Base-by-base conservation (phyloP, 2,113 vertebrate genomes). In the Dasyurus viverrinus region DNA sequence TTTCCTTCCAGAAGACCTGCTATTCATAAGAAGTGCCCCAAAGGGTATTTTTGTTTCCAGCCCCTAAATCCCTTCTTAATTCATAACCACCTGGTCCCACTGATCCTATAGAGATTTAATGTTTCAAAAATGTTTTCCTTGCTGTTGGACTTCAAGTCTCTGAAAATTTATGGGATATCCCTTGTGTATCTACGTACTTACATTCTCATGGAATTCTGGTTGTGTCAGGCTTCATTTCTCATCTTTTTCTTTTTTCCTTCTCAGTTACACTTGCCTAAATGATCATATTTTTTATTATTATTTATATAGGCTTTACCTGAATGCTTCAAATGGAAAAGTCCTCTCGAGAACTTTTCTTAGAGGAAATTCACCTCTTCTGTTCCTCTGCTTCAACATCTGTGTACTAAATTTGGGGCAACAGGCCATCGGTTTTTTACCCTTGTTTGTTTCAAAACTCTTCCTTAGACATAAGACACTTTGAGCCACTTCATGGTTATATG, bases 21-120 rank as follows among this genome's bases (percentile, higher is more conserved):
- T 42, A n/a, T 84, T 42, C 68, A n/a, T 23, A 19, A 42, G 16
- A 23, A 42, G 36, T 22, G 16, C 22, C 2, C 36, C 16, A 84
- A 84, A 22, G 7, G 2, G 0, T 84, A 6, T 84, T 19, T 84
- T 84, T 84, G n/a, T 84, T 84, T 84, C 60, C 36, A 42, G n/a
- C n/a, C n/a, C 22, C n/a, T 8, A 84, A 84, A 36, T 42, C n/a
- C 27, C 68, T 22, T 50, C 93, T 68, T 53, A 90, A 11, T 91
- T 93, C 57, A 52, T 95, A 89, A 91, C 91, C 93, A 97, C 96
- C 95, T 97, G 89, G 94, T 95, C 94, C 89, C 91, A 8, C 42
- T 92, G 93, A 95, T 93, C 94, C 47, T 90, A 91, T 5, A 93
- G 46, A 93, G 92, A 95, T 93, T 96, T 55, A 53, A 95, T 94